A percentile compares a stretch with the other conserved stretches of the same genome.
These are phyloP conservation scores for Cyclina sinensis DNA, from an alignment of 1,140 invertebrate species.

Conservation along the genomic window DNA sequence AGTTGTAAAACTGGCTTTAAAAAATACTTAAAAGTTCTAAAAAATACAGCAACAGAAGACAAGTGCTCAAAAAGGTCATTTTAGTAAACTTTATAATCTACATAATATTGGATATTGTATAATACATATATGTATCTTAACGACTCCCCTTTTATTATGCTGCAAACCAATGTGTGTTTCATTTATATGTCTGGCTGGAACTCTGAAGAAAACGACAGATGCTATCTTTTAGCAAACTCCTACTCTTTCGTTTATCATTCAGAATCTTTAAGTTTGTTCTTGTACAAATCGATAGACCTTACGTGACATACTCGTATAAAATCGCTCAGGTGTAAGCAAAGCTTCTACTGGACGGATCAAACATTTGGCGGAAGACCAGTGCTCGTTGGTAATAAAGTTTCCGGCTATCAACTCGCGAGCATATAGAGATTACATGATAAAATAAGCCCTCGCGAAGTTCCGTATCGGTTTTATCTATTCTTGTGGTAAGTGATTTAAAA, in stretches of 20 bases:
- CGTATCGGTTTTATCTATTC: too few relatives aligned
- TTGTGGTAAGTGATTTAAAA: too few relatives aligned
- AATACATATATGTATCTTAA: too few relatives aligned
- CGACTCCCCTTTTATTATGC: too few relatives aligned
- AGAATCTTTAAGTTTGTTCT: background rate
- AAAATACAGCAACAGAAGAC: too few relatives aligned
- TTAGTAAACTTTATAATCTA: too few relatives aligned
- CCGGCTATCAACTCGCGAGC: background rate
- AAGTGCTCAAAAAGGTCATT: too few relatives aligned
- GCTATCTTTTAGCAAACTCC: background rate
- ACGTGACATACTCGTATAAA: slow-evolving; percentile 42
- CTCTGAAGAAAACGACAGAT: background rate
- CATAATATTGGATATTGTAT: too few relatives aligned
- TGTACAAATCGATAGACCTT: slow-evolving; percentile 30
- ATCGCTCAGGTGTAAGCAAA: slow-evolving; percentile 16
- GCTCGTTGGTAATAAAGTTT: background rate
- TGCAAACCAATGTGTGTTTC: too few relatives aligned
- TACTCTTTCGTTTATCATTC: background rate
- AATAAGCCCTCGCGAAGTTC: background rate
- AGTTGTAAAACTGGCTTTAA: too few relatives aligned
- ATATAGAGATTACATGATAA: background rate
- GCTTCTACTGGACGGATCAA: slow-evolving; percentile 3
- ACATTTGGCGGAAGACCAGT: slow-evolving; percentile 11
- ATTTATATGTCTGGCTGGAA: background rate
- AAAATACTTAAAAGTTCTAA: too few relatives aligned